Evolutionary conservation across 2,797 vertebrate genomes (phyloP).

Genomic region (Cichlasoma orientale): DNA sequence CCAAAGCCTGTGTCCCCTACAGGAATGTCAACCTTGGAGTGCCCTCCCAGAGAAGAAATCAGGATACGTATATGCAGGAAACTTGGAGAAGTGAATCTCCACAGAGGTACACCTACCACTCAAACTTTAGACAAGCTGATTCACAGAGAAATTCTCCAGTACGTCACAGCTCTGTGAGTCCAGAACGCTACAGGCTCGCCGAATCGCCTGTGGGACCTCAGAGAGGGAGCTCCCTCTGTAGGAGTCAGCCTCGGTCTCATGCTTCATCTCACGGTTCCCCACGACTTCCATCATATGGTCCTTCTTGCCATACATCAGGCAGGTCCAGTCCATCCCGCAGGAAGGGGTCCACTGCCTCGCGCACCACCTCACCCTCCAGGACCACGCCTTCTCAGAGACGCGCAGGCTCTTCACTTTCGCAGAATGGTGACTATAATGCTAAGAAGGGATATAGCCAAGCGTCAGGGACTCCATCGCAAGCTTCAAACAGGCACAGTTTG

Average conservation of each 20-base stretch:
- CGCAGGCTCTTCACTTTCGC: constrained; percentile 47
- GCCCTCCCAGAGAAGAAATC: constrained; percentile 79
- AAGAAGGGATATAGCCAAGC: constrained; percentile 30
- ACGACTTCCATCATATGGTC: constrained; percentile 55
- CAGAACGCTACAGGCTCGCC: constrained; percentile 66
- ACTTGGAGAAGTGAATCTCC: constrained; percentile 82
- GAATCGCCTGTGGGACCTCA: constrained; percentile 55
- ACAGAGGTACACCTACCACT: constrained; percentile 80
- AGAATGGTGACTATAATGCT: constrained; percentile 41
- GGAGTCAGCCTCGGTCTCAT: constrained; percentile 56
- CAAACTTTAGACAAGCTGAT: constrained; percentile 78
- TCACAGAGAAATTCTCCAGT: constrained; percentile 75
- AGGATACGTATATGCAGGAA: constrained; percentile 67
- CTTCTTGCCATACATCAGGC: constrained; percentile 73
- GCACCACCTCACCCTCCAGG: constrained; percentile 57
- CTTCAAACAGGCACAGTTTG: constrained; percentile 77
- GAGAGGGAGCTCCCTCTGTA: constrained; percentile 62
- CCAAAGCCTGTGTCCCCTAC: constrained; percentile 83
- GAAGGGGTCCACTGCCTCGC: constrained; percentile 59
- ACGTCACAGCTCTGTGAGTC: constrained; percentile 77
- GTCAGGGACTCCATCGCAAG: constrained; percentile 65
- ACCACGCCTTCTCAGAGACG: constrained; percentile 54
- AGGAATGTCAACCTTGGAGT: constrained; percentile 81
- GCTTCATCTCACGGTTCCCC: constrained; percentile 63
- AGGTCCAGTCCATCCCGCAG: constrained; percentile 75